phyloP scores from a whole-genome alignment of 1,140 invertebrate genomes.

The Drosophila kurseongensis region DNA sequence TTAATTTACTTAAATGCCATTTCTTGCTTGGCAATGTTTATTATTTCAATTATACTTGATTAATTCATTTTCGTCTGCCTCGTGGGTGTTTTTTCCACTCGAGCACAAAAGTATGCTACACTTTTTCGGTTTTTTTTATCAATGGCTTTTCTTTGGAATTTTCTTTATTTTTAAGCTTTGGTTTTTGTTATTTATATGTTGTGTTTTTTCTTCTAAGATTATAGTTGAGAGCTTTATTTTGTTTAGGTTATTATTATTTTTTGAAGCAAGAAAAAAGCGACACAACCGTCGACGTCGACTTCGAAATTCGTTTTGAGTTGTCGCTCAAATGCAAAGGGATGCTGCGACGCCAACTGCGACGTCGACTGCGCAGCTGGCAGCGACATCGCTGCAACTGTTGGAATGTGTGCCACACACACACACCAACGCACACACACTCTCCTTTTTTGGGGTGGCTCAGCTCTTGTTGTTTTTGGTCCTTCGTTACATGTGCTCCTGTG shows the following conservation, averaged over 20 bases:
- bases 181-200: constrained; percentile 4
- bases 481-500: constrained; percentile 65
- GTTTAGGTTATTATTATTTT: constrained; percentile 51
- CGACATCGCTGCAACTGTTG: constrained; percentile 72
- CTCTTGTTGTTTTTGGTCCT: constrained; percentile 65
- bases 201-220: constrained; percentile 9
- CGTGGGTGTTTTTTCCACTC: constrained; percentile 42
- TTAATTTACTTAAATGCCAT: constrained; percentile 81
- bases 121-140: constrained; percentile 10
- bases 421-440: constrained; percentile 14
- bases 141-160: neutral
- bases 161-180: neutral
- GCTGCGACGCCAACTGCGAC: constrained; percentile 46
- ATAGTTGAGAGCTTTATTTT: constrained; percentile 61
- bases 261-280: constrained; percentile 59
- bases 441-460: constrained; percentile 60
- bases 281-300: constrained; percentile 83
- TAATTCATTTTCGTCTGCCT: constrained; percentile 26
- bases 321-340: constrained; percentile 60
- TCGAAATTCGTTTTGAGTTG: constrained; percentile 83
- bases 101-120: constrained; percentile 38
- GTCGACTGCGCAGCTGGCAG: constrained; percentile 31
- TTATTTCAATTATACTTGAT: constrained; percentile 10
- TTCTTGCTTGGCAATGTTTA: constrained; percentile 23
- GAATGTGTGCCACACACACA: constrained; percentile 74